phyloP scores from a whole-genome alignment of 35 echinoderm and acorn worm species.

The Apostichopus japonicus region DNA sequence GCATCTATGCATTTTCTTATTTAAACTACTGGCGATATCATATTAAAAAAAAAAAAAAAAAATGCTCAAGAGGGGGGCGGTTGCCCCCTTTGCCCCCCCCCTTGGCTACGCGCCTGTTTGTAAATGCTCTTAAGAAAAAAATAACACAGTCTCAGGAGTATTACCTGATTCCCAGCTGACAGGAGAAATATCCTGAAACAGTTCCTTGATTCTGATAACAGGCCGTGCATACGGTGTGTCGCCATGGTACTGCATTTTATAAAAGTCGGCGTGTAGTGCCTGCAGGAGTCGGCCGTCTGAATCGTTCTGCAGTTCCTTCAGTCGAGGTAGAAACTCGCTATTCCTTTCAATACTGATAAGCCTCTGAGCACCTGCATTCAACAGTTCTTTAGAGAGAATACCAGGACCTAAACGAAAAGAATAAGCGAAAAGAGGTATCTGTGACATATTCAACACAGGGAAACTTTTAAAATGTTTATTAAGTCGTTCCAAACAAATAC shows the following conservation, averaged over 20 bases:
- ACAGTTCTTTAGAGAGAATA: slow-evolving; percentile 60
- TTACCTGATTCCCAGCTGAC: slow-evolving; percentile 78
- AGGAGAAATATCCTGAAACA: slow-evolving; percentile 69
- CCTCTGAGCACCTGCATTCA: slow-evolving; percentile 59
- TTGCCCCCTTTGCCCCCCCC: no score
- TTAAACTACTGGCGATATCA: no score
- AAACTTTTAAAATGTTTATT: no score
- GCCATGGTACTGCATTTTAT: slow-evolving; percentile 72
- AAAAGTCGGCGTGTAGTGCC: slow-evolving; percentile 66
- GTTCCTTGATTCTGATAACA: slow-evolving; percentile 52
- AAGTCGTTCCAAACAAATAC: no score
- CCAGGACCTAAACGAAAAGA: slow-evolving; percentile 63
- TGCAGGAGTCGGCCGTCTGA: slow-evolving; percentile 22
- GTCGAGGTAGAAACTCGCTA: slow-evolving; percentile 36
- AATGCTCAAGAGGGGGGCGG: no score
- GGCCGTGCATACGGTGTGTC: slow-evolving; percentile 52
- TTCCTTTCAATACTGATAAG: slow-evolving; percentile 62
- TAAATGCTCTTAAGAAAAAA: not conserved
- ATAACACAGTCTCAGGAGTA: not conserved
- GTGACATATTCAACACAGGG: not conserved
- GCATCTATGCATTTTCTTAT: no score
- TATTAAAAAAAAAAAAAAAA: no score
- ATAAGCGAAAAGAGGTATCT: not conserved
- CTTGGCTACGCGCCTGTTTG: no score
- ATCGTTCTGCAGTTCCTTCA: not conserved